Percentiles rank a stretch among this genome's conserved stretches.
phyloP scores from a whole-genome alignment of 2,113 vertebrate genomes.

The Bungarus multicinctus region DNA sequence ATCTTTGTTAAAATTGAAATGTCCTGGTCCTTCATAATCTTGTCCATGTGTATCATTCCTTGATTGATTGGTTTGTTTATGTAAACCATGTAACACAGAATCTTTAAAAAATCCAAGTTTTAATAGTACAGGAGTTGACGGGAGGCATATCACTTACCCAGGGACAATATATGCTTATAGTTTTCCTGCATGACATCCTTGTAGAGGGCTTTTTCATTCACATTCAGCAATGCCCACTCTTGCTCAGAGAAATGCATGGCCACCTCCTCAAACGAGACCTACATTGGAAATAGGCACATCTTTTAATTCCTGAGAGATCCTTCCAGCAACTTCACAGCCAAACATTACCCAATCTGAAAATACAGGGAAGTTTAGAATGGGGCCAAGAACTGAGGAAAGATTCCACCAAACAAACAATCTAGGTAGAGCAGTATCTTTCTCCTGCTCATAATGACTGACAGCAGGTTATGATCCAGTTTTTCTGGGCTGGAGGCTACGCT shows the following conservation, averaged over 20 bases:
- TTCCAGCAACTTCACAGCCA: not conserved
- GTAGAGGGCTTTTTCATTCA: slow-evolving; percentile 48
- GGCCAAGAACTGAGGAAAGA: not conserved
- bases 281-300: not conserved
- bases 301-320: not conserved
- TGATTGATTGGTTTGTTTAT: not conserved
- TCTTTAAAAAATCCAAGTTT: not conserved
- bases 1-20: not conserved
- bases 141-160: slow-evolving; percentile 45
- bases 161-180: slow-evolving; percentile 48
- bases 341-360: not conserved
- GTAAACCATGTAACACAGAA: not conserved
- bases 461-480: not conserved
- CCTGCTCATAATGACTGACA: not conserved
- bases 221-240: slow-evolving; percentile 54
- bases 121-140: not conserved
- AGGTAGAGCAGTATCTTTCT: not conserved
- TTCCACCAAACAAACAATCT: no score
- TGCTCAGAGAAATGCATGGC: slow-evolving; percentile 57
- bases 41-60: not conserved
- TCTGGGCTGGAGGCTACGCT: not conserved
- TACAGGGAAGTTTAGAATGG: not conserved
- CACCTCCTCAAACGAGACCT: slow-evolving; percentile 58
- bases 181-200: slow-evolving; percentile 56
- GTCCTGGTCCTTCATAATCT: not conserved